Evolutionary conservation across 2,797 vertebrate genomes (phyloP).

Genomic region (Orestias chungarensis): DNA sequence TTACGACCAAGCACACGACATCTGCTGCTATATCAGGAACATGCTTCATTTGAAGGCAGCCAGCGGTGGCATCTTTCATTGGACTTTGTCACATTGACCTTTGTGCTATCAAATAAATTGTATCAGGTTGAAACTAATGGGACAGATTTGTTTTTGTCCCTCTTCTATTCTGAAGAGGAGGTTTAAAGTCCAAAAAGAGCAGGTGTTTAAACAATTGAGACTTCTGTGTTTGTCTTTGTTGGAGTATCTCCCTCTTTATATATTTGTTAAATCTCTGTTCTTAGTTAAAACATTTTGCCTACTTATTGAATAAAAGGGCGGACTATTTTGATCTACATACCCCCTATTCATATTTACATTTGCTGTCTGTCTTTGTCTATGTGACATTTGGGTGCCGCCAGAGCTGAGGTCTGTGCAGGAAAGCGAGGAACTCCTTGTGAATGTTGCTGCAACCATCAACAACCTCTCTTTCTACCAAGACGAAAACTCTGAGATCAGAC

Average conservation of each 20-base stretch:
- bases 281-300: not conserved
- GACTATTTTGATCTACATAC: not conserved
- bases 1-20: constrained; percentile 49
- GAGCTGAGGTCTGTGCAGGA: constrained; percentile 84
- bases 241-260: not conserved
- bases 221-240: not conserved
- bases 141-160: constrained; percentile 28
- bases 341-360: not conserved
- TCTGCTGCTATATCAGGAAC: constrained; percentile 66
- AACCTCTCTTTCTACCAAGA: constrained; percentile 93
- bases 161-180: constrained; percentile 4
- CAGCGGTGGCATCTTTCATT: constrained; percentile 29
- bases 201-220: not conserved
- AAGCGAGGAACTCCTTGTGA: constrained; percentile 90
- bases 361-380: constrained; percentile 20
- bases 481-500: constrained; percentile 78
- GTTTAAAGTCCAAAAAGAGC: not conserved
- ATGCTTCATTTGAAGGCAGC: constrained; percentile 35
- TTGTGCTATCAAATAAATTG: constrained; percentile 28
- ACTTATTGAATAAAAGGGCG: not conserved
- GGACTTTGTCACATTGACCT: constrained; percentile 53
- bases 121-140: constrained; percentile 23
- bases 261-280: not conserved
- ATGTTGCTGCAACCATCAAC: constrained; percentile 86
- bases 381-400: constrained; percentile 60